phyloP scores from a whole-genome alignment of 2,888 invertebrate species.

The Heliconius charithonia region DNA sequence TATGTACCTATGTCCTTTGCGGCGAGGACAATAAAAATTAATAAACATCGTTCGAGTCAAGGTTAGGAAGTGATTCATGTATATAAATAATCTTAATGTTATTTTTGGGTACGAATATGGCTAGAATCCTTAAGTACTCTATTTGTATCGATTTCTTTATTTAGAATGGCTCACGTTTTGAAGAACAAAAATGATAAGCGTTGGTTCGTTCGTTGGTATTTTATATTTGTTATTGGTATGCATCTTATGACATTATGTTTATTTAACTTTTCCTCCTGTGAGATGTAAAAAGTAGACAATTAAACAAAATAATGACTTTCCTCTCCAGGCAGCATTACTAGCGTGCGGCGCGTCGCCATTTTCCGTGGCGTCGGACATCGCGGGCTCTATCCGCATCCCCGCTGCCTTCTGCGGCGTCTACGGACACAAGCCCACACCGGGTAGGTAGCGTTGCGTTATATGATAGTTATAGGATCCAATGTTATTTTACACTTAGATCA shows the following conservation, averaged over 20 bases:
- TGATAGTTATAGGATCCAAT: background rate
- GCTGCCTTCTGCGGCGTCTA: conserved; percentile 93
- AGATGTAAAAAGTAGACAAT: background rate
- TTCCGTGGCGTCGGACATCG: conserved; percentile 93
- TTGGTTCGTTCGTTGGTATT: no score
- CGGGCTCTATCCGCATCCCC: conserved; percentile 94
- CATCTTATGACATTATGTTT: no score
- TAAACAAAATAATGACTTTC: background rate
- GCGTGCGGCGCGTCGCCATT: conserved; percentile 90
- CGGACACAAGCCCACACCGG: conserved; percentile 92
- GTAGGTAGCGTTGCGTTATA: conserved; percentile 55
- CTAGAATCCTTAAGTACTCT: background rate
- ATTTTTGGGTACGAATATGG: conserved; percentile 1
- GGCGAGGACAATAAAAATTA: conserved; percentile 20
- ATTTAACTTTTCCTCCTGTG: no score
- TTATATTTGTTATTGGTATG: no score
- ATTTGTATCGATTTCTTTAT: background rate
- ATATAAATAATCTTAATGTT: conserved; percentile 5
- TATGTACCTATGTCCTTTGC: conserved; percentile 15
- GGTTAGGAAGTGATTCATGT: conserved; percentile 3
- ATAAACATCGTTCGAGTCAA: conserved; percentile 11
- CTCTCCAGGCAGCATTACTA: conserved; percentile 86
- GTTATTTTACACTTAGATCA: background rate
- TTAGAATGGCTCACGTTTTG: no score
- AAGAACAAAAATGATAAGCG: no score